A percentile compares a stretch with the other conserved stretches of the same genome.
Conservation (phyloP, 2,797 vertebrate species). For the Takifugu ocellatus region DNA sequence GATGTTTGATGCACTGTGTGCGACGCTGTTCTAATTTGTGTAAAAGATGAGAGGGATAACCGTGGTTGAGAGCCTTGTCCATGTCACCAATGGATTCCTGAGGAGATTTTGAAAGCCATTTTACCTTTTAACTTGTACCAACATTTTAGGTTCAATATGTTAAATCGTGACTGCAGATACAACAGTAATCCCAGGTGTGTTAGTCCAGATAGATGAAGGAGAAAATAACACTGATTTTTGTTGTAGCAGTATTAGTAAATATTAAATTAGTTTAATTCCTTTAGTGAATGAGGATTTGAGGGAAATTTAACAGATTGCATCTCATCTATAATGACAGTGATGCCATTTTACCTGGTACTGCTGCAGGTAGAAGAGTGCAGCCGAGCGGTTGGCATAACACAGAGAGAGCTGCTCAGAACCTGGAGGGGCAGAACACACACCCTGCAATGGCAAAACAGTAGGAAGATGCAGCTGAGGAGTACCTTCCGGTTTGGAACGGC, state of each 20-base stretch:
- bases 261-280: too few species aligned
- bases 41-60: conserved; percentile 81
- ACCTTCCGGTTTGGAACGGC: too few species aligned
- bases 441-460: conserved; percentile 72
- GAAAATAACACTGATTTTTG: too few species aligned
- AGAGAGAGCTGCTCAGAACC: conserved; percentile 80
- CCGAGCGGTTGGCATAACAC: conserved; percentile 93
- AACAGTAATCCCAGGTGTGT: too few species aligned
- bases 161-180: background rate
- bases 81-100: conserved; percentile 88
- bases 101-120: conserved; percentile 9
- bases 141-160: background rate
- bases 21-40: conserved; percentile 83
- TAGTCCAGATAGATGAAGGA: background rate
- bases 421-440: conserved; percentile 74
- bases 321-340: conserved; percentile 1
- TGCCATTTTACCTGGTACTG: conserved; percentile 78
- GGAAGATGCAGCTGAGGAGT: conserved; percentile 5
- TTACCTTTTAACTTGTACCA: background rate
- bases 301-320: too few species aligned
- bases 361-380: conserved; percentile 83
- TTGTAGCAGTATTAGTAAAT: too few species aligned
- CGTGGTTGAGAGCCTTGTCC: conserved; percentile 72
- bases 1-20: conserved; percentile 74
- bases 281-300: too few species aligned